Conservation (phyloP, 2,797 vertebrate genomes). For the Neosilurus hyrtlii region DNA sequence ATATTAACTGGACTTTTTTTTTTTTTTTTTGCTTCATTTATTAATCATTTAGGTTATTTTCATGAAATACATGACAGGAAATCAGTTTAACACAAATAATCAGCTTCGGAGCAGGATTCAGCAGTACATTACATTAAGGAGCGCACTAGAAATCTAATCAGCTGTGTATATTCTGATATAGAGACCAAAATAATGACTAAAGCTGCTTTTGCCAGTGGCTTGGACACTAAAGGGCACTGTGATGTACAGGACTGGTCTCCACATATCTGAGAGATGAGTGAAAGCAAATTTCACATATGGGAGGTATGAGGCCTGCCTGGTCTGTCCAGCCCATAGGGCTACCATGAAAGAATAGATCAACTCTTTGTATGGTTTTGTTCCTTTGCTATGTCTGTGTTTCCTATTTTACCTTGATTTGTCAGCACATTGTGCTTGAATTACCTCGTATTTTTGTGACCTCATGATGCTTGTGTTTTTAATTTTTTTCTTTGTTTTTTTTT, state of each 20-base stretch:
- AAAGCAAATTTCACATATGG: conserved; percentile 56
- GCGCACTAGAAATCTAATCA: conserved; percentile 49
- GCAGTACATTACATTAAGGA: conserved; percentile 56
- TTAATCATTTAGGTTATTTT: conserved; percentile 27
- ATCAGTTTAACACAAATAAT: conserved; percentile 37
- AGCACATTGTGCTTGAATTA: conserved; percentile 99
- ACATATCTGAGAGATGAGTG: conserved; percentile 62
- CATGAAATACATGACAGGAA: conserved; percentile 17
- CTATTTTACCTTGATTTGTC: conserved; percentile 73
- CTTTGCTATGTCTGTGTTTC: conserved; percentile 69
- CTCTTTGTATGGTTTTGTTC: conserved; percentile 67
- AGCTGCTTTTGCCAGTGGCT: conserved; percentile 59
- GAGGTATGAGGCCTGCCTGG: conserved; percentile 57
- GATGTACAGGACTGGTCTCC: conserved; percentile 55
- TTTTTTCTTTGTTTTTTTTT: conserved; percentile 63
- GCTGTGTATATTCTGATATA: conserved; percentile 58
- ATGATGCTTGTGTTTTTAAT: conserved; percentile 80
- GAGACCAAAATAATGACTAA: conserved; percentile 61
- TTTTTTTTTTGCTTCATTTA: conserved; percentile 24
- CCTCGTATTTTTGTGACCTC: conserved; percentile 93
- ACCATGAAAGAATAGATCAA: conserved; percentile 66
- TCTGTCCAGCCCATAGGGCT: conserved; percentile 62
- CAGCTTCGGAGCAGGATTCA: conserved; percentile 52
- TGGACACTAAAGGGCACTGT: conserved; percentile 50
- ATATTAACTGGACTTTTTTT: conserved; percentile 26